Evolutionary conservation across 30 jellyfish, hydroid and myxozoan genomes (phyloP).

Genomic region (Hydra vulgaris): DNA sequence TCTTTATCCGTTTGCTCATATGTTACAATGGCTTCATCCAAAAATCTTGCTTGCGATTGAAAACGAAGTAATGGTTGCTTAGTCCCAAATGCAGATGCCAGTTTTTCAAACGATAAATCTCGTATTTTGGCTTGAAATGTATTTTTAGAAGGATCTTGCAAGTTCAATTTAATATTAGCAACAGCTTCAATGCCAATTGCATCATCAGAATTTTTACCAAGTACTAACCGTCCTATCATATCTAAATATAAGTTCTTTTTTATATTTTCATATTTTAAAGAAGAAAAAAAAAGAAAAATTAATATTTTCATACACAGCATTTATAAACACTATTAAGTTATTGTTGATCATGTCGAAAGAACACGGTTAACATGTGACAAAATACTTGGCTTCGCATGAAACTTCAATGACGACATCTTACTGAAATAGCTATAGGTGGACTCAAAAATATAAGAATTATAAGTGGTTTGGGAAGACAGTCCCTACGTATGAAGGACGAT

Average conservation of each 20-base stretch:
- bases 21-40: constrained; percentile 15
- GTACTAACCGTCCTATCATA: neutral
- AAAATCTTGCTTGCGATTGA: constrained; percentile 19
- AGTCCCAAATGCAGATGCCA: constrained; percentile 32
- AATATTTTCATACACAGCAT: too few relatives aligned
- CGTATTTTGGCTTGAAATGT: constrained; percentile 15
- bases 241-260: too few relatives aligned
- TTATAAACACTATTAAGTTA: too few relatives aligned
- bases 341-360: too few relatives aligned
- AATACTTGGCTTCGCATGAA: too few relatives aligned
- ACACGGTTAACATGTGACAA: too few relatives aligned
- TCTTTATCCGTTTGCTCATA: constrained; percentile 16
- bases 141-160: constrained; percentile 25
- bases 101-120: constrained; percentile 16
- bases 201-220: constrained; percentile 16
- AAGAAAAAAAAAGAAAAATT: neutral
- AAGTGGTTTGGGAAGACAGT: too few relatives aligned
- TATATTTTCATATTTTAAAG: too few relatives aligned
- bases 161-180: constrained; percentile 8
- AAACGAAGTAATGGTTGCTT: constrained; percentile 18
- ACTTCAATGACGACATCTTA: too few relatives aligned
- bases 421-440: too few relatives aligned
- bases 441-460: too few relatives aligned
- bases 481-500: too few relatives aligned
- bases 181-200: constrained; percentile 13